A percentile compares a stretch with the other conserved stretches of the same genome.
Evolutionary conservation across 2,888 invertebrate species (phyloP).

Genomic region (Leptinotarsa juncta): DNA sequence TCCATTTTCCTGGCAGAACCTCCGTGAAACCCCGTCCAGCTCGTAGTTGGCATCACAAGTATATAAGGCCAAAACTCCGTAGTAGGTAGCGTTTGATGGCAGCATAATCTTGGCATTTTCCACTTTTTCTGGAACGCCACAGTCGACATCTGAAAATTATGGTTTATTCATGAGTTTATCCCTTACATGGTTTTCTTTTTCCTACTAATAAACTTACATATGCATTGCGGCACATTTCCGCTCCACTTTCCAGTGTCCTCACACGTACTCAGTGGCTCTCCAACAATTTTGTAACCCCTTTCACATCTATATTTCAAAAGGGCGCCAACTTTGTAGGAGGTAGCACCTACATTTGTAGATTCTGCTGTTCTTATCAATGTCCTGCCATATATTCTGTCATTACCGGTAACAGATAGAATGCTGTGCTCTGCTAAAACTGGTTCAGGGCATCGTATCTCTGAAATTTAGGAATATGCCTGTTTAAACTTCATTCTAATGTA

Average conservation of each 20-base stretch:
- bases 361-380: constrained; percentile 83
- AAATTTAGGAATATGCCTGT: constrained; percentile 39
- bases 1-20: constrained; percentile 88
- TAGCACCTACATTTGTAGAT: constrained; percentile 73
- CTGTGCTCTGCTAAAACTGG: constrained; percentile 86
- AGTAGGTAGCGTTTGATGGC: constrained; percentile 89
- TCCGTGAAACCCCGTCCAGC: constrained; percentile 83
- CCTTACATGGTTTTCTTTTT: too few relatives aligned
- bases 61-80: constrained; percentile 87
- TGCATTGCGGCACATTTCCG: constrained; percentile 83
- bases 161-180: neutral
- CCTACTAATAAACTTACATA: constrained; percentile 73
- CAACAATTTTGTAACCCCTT: constrained; percentile 87
- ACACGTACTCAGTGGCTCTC: constrained; percentile 86
- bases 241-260: constrained; percentile 90
- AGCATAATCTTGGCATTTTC: constrained; percentile 81
- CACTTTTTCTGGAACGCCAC: constrained; percentile 80
- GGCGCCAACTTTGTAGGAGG: constrained; percentile 88
- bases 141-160: constrained; percentile 81
- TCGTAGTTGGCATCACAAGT: constrained; percentile 85
- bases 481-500: neutral
- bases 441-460: constrained; percentile 89
- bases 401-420: constrained; percentile 89
- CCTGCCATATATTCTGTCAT: constrained; percentile 89
- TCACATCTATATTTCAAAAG: constrained; percentile 91